Conservation (phyloP, 2,888 invertebrate genomes). For the Isotomurus palustris region DNA sequence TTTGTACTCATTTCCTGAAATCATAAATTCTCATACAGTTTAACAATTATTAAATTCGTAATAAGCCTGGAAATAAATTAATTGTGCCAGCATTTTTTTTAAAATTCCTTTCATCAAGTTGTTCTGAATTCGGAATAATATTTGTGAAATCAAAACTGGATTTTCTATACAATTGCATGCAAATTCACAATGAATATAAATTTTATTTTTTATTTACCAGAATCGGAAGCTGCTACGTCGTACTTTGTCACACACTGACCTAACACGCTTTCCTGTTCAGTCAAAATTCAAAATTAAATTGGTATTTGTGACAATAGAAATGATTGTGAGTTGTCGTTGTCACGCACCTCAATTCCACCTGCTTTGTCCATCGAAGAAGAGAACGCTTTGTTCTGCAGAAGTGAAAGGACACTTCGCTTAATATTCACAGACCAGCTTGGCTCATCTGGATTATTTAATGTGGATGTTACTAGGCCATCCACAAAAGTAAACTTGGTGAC, state of each 20-base stretch:
- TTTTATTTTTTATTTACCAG: no score
- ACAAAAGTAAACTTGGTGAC: constrained; percentile 14
- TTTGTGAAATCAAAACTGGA: neutral
- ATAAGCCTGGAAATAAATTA: neutral
- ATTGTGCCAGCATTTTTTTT: neutral
- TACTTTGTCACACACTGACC: constrained; percentile 9
- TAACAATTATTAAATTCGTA: neutral
- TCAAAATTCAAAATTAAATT: neutral
- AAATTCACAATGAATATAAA: neutral
- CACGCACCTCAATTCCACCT: constrained; percentile 12
- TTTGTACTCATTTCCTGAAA: constrained; percentile 3
- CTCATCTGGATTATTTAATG: constrained; percentile 1
- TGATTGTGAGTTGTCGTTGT: neutral
- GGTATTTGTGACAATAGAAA: neutral
- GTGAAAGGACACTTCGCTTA: constrained; percentile 17
- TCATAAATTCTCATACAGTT: constrained; percentile 2
- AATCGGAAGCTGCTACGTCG: neutral
- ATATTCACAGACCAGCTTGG: constrained; percentile 21
- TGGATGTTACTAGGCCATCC: constrained; percentile 16
- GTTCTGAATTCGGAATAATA: neutral
- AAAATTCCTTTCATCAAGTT: neutral
- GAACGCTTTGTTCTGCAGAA: constrained; percentile 23
- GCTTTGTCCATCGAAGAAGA: constrained; percentile 5
- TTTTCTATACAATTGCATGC: neutral
- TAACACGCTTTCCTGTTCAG: neutral